Evolutionary conservation across 1,140 invertebrate species (phyloP).

Genomic region (Nasonia giraulti): DNA sequence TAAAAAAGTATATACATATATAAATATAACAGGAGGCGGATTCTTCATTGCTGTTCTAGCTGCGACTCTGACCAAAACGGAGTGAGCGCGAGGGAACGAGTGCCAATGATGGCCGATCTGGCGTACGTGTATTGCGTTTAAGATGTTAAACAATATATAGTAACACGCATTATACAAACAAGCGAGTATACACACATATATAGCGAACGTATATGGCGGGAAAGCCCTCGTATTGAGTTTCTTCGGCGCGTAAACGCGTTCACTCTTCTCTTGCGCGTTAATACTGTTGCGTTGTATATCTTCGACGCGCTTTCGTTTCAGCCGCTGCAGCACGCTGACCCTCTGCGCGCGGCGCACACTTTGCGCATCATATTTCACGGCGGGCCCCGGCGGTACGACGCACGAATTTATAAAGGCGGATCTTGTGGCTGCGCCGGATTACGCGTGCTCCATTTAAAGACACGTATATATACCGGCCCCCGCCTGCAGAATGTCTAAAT

Average conservation of each 20-base stretch:
- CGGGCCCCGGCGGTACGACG: not conserved
- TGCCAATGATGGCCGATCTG: slow-evolving; percentile 33
- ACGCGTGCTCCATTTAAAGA: slow-evolving; percentile 13
- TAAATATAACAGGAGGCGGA: not conserved
- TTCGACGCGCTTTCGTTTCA: not conserved
- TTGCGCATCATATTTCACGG: slow-evolving; percentile 8
- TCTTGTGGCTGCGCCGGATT: slow-evolving; percentile 11
- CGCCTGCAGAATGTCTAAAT: not conserved
- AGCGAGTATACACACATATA: no score
- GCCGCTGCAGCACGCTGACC: not conserved
- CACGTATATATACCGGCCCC: not conserved
- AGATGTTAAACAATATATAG: no score
- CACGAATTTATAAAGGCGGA: slow-evolving; percentile 27
- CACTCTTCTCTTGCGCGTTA: no score
- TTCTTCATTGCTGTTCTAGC: slow-evolving; percentile 12
- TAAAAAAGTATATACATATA: not conserved
- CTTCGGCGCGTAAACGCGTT: no score
- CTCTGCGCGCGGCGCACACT: not conserved
- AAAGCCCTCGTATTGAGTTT: no score
- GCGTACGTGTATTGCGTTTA: not conserved
- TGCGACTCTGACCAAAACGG: no score
- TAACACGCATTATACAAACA: no score
- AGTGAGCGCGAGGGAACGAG: not conserved
- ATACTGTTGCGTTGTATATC: not conserved
- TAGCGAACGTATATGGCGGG: no score